phyloP scores from a whole-genome alignment of 1,140 invertebrate species.

The Wasmannia auropunctata region DNA sequence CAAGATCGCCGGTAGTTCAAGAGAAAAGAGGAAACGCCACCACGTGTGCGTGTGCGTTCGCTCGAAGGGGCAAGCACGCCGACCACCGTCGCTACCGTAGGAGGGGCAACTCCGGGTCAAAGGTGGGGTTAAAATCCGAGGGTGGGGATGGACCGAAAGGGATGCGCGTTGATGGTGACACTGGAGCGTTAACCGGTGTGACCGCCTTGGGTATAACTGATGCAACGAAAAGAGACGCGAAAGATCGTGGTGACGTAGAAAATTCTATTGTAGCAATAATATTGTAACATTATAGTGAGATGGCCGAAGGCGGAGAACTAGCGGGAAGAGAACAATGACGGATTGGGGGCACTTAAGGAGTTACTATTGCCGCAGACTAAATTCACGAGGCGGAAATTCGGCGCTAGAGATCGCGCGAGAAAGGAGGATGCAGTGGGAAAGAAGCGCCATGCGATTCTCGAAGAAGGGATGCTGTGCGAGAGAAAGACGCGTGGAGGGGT shows the following conservation, averaged over 20 bases:
- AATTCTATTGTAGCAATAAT: background rate
- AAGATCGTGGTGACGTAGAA: slow-evolving; percentile 25
- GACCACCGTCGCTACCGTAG: slow-evolving; percentile 43
- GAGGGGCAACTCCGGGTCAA: slow-evolving; percentile 39
- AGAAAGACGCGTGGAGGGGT: slow-evolving; percentile 14
- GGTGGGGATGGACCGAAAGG: slow-evolving; percentile 58
- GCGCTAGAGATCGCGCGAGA: background rate
- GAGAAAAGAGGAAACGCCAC: slow-evolving; percentile 12
- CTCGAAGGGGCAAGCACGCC: slow-evolving; percentile 16
- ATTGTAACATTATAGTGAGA: background rate
- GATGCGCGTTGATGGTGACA: slow-evolving; percentile 38
- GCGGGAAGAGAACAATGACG: background rate
- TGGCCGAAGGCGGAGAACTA: background rate
- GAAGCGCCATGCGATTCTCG: slow-evolving; percentile 8
- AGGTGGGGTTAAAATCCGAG: slow-evolving; percentile 26
- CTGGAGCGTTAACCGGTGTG: slow-evolving; percentile 33
- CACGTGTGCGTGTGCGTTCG: slow-evolving; percentile 42
- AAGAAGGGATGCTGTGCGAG: slow-evolving; percentile 27
- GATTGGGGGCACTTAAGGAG: background rate
- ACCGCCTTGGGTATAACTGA: slow-evolving; percentile 2
- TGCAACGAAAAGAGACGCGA: slow-evolving; percentile 35
- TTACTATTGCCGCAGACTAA: background rate
- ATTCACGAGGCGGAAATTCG: background rate
- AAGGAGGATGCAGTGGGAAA: background rate
- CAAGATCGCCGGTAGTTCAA: slow-evolving; percentile 5